A percentile compares a stretch with the other conserved stretches of the same genome.
Conservation (phyloP, 2,888 invertebrate species). For the Phaedon cochleariae region DNA sequence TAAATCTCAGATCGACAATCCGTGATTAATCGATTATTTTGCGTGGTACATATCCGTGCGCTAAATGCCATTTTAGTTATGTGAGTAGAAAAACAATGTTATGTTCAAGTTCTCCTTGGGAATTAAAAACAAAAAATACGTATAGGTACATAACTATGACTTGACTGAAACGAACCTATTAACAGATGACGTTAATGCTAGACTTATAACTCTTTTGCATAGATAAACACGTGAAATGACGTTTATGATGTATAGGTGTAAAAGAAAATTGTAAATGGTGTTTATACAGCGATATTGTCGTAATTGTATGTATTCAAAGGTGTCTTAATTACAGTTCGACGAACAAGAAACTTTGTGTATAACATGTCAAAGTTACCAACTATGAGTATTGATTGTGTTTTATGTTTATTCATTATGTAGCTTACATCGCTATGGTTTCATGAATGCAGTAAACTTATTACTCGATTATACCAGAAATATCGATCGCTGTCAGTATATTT, state of each 20-base stretch:
- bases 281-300: slow-evolving; percentile 21
- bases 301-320: slow-evolving; percentile 22
- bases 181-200: slow-evolving; percentile 10
- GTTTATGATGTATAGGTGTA: slow-evolving; percentile 24
- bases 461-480: too few relatives aligned
- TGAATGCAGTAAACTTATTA: too few relatives aligned
- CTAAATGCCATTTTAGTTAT: too few relatives aligned
- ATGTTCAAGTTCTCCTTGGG: too few relatives aligned
- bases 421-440: neutral
- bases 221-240: slow-evolving; percentile 26
- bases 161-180: too few relatives aligned
- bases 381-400: neutral
- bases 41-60: too few relatives aligned
- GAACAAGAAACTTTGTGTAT: slow-evolving; percentile 21
- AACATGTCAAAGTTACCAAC: neutral
- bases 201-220: slow-evolving; percentile 24
- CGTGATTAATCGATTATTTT: too few relatives aligned
- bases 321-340: slow-evolving; percentile 21
- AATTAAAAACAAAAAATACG: too few relatives aligned
- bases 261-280: slow-evolving; percentile 27
- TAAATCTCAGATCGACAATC: too few relatives aligned
- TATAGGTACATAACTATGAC: too few relatives aligned
- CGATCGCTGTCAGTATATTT: too few relatives aligned
- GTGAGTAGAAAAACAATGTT: too few relatives aligned
- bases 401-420: neutral